Evolutionary conservation across 2,797 vertebrate genomes (phyloP), one percentile per base, ranked within the genome.

Genomic region (Onychomys leucogaster): DNA sequence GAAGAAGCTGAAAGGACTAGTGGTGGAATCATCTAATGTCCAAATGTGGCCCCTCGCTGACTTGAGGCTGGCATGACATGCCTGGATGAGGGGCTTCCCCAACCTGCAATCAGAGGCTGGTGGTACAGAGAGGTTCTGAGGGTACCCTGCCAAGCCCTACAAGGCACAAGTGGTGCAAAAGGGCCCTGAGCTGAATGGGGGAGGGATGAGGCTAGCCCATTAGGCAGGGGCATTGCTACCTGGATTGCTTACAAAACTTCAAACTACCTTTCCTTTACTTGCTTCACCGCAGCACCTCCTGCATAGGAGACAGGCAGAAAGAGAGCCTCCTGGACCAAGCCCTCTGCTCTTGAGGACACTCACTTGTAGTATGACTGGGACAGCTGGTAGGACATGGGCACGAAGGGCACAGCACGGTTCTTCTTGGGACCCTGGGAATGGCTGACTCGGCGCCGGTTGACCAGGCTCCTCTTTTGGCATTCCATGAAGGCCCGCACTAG

Each of bases 381-480:
- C 52, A 99, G 98, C 98, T 99, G 99, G 98, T 99, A 99, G 90
- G 99, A 99, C 99, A 99, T 99, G 81, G 99, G 99, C 71, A 99
- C 99, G 11, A 99, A 99, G 96, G 99, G 99, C 96, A 99, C 96
- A 0, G 99, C 99, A 3, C 99, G 98, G 97, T 98, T 99, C 97
- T 99, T 99, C 99, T 99, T 99, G 0, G 99, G 99, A 4, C 99
- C 99, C 89, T 98, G 97, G 0, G 91, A n/a, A 96, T 99, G 98
- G 96, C 93, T 99, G 71, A 99, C 98, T 0, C 99, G 99, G 0
- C 99, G 99, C 1, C 99, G 99, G 98, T 99, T 99, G 75, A 99
- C 99, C 97, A 99, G 83, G 23, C 99, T 99, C 61, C 97, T 98
- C 96, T 98, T 99, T 97, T 99, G 99, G 97, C 98, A 99, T 21